Evolutionary conservation across 2,113 vertebrate genomes (phyloP).

Genomic region (Ia io): DNA sequence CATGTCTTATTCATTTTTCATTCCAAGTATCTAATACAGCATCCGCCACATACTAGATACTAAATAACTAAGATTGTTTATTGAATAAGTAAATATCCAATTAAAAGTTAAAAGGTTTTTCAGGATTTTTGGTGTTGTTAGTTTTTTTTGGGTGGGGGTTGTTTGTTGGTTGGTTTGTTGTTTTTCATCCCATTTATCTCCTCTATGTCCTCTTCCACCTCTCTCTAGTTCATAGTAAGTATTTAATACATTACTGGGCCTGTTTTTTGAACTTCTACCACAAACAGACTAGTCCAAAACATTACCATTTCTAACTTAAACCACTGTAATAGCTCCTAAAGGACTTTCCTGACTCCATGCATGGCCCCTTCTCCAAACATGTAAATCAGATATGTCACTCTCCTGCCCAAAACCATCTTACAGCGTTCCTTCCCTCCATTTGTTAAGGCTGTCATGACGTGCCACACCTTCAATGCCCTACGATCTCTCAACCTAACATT

Average conservation of each 20-base stretch:
- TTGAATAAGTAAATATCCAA: neutral
- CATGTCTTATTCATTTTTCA: neutral
- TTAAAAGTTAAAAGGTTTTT: neutral
- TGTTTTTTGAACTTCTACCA: neutral
- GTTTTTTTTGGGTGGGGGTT: neutral
- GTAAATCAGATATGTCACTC: neutral
- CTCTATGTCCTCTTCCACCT: neutral
- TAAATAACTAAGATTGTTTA: neutral
- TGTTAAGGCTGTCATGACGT: accelerated
- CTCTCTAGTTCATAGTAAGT: neutral
- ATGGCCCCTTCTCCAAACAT: neutral
- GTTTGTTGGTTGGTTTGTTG: neutral
- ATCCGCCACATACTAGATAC: neutral
- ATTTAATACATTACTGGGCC: neutral
- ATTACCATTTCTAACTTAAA: neutral
- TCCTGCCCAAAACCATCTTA: neutral
- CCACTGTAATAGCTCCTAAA: neutral
- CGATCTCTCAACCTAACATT: neutral
- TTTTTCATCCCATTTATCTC: neutral
- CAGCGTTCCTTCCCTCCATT: neutral
- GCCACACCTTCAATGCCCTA: accelerated
- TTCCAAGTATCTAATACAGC: neutral
- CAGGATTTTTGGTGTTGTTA: neutral
- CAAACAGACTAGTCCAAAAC: neutral
- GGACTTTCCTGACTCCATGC: neutral